A percentile compares a stretch with the other conserved stretches of the same genome.
phyloP scores from a whole-genome alignment of 2,797 vertebrate species.

The Poecilia velifera region DNA sequence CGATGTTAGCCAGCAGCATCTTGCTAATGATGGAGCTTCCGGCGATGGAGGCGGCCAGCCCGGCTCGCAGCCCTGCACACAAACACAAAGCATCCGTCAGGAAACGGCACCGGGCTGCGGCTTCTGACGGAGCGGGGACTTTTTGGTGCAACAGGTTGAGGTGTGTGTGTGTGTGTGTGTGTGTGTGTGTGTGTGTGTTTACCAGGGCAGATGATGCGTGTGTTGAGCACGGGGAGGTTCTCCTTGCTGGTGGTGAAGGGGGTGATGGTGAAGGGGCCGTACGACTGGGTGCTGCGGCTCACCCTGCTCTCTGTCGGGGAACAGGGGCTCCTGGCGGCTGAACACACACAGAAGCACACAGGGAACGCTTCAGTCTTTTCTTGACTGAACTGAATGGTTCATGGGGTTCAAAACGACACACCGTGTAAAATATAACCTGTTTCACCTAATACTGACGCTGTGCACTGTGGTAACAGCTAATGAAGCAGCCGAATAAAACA shows the following conservation, averaged over 20 bases:
- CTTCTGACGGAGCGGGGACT: background rate
- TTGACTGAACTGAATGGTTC: background rate
- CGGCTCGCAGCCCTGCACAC: conserved; percentile 89
- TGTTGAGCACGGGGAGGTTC: conserved; percentile 97
- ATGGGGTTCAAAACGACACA: background rate
- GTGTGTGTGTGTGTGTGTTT: conserved; percentile 35
- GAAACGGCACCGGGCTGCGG: conserved; percentile 7
- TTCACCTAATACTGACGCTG: background rate
- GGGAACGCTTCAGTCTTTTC: background rate
- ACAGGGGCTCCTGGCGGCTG: conserved; percentile 84
- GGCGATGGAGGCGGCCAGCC: conserved; percentile 96
- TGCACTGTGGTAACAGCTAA: background rate
- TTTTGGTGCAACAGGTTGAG: background rate
- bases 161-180: background rate
- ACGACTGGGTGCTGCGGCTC: conserved; percentile 86
- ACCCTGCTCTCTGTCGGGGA: conserved; percentile 88
- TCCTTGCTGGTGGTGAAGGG: conserved; percentile 91
- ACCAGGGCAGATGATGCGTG: conserved; percentile 98
- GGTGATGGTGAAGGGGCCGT: conserved; percentile 88
- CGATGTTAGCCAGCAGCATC: conserved; percentile 97
- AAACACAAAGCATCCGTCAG: conserved; percentile 28
- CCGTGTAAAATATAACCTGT: background rate
- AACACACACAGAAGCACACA: conserved; percentile 22
- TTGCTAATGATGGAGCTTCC: conserved; percentile 99
- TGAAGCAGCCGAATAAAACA: background rate